Conservation (phyloP, 2,113 vertebrate species). For the Rafetus swinhoei region DNA sequence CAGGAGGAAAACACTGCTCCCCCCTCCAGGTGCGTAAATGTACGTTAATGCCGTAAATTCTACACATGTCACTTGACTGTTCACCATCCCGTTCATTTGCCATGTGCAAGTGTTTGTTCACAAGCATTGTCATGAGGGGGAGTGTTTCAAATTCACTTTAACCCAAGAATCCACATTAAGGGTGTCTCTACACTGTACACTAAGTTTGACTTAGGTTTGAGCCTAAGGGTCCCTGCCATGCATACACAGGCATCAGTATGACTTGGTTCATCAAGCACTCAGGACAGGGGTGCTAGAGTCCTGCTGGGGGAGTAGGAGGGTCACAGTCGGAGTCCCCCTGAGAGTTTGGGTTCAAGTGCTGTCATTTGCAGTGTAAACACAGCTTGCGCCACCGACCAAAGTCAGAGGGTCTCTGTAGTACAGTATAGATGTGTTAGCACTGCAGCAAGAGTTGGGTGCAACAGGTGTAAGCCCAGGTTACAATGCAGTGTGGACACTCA, state of each 20-base stretch:
- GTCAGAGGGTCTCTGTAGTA: not conserved
- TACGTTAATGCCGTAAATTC: not conserved
- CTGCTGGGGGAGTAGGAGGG: no score
- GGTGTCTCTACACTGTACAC: not conserved
- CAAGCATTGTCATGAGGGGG: no score
- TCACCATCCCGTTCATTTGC: not conserved
- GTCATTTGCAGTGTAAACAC: not conserved
- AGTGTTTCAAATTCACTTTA: not conserved
- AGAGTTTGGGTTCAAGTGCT: not conserved
- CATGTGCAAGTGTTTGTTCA: not conserved
- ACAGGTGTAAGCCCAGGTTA: not conserved
- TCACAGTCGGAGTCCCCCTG: not conserved
- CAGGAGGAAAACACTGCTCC: not conserved
- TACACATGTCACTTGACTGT: not conserved
- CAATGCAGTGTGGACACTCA: not conserved
- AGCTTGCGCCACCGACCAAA: not conserved
- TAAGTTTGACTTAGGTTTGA: not conserved
- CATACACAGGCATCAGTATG: not conserved
- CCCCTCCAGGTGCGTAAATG: not conserved
- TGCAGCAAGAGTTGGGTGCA: not conserved
- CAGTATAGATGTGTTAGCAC: not conserved
- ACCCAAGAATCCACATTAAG: not conserved
- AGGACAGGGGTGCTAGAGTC: not conserved
- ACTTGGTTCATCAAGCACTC: not conserved
- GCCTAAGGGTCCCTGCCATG: not conserved